phyloP scores from a whole-genome alignment of 2,797 vertebrate species.

The Xiphorhynchus erythropygius region DNA sequence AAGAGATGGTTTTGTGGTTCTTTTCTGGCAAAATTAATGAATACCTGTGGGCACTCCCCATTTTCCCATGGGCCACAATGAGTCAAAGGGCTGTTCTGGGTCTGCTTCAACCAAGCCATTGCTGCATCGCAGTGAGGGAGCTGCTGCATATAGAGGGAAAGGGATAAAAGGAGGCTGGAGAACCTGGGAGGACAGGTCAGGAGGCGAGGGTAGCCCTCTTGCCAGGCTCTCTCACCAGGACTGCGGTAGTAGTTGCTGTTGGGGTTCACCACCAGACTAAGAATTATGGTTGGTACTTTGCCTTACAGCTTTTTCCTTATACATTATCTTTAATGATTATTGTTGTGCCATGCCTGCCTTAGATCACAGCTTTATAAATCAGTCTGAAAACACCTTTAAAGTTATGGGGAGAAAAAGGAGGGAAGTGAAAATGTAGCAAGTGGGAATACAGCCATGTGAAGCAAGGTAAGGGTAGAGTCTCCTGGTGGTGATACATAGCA shows the following conservation, averaged over 20 bases:
- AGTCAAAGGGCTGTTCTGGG: neutral
- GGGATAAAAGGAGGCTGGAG: neutral
- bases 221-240: neutral
- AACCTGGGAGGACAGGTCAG: neutral
- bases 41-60: neutral
- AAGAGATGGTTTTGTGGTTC: neutral
- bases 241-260: neutral
- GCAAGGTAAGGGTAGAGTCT: neutral
- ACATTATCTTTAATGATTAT: neutral
- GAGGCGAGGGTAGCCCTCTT: neutral
- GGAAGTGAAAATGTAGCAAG: neutral
- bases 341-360: neutral
- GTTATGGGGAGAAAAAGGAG: neutral
- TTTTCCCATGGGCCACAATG: neutral
- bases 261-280: neutral
- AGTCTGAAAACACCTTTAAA: neutral
- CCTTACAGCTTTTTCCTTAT: neutral
- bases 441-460: neutral
- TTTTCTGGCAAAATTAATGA: neutral
- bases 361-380: neutral
- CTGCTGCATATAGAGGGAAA: accelerated
- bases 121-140: accelerated
- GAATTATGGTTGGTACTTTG: neutral
- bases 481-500: neutral
- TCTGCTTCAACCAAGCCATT: neutral